Conservation (phyloP, 2,113 vertebrate genomes). For the Galbula dea region DNA sequence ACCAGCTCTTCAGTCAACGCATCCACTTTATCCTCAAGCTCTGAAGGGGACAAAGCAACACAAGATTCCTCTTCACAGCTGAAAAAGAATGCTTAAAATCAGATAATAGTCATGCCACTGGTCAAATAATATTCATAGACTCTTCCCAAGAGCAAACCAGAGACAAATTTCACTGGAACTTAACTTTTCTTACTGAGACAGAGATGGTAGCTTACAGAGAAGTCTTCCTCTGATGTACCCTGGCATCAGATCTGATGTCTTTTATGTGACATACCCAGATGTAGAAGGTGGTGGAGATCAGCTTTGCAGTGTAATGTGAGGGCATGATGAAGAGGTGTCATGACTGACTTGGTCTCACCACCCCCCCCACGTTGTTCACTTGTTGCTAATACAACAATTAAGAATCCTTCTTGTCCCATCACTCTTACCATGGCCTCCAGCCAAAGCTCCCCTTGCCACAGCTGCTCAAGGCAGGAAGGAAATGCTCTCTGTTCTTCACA, state of each 20-base stretch:
- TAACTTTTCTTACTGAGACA: not conserved
- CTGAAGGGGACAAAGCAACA: not conserved
- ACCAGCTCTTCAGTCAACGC: slow-evolving; percentile 25
- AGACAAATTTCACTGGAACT: no score
- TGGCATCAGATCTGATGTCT: not conserved
- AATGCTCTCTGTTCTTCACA: slow-evolving; percentile 7
- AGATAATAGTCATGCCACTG: not conserved
- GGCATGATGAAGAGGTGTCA: not conserved
- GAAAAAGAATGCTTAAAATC: not conserved
- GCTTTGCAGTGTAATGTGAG: not conserved
- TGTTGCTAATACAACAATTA: not conserved
- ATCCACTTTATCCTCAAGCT: slow-evolving; percentile 36
- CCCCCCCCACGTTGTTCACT: fast-evolving
- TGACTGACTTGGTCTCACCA: not conserved
- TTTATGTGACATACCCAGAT: fast-evolving
- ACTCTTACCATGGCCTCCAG: not conserved
- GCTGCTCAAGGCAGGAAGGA: not conserved
- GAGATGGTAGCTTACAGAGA: not conserved
- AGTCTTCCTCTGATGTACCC: not conserved
- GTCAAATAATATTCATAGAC: fast-evolving
- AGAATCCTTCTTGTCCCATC: no score
- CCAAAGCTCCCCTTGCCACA: not conserved
- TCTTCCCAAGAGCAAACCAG: not conserved
- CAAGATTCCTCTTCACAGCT: not conserved
- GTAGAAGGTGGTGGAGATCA: not conserved